Evolutionary conservation across 2,888 invertebrate genomes (phyloP), one percentile per base, ranked within the genome.

Genomic region (Acanthosepion lycidas): DNA sequence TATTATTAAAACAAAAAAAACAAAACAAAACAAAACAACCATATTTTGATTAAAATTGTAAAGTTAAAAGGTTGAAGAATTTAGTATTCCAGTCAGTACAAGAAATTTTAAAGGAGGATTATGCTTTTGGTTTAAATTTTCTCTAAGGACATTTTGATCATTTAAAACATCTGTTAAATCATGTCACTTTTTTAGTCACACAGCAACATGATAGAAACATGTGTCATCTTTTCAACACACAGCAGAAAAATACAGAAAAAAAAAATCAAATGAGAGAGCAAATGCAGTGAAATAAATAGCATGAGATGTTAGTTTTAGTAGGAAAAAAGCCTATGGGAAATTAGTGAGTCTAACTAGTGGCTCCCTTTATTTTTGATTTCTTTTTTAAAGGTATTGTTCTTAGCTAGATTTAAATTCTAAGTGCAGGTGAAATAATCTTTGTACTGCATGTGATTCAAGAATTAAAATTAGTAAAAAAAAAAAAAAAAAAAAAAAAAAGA

Each of bases 131-230:
- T 78, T 33, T 78, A 15, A 78, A 78, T 78, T 78, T 78, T 78
- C n/a, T 78, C n/a, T n/a, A 5, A 5, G n/a, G 9, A n/a, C n/a
- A n/a, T n/a, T 33, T n/a, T n/a, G 78, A 78, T 78, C 78, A 78
- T 78, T 78, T 78, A 15, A 78, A 78, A 78, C 78, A 78, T 78
- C 78, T 78, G 78, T 78, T 78, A 78, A 78, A n/a, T n/a, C 78
- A 33, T 78, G 78, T n/a, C n/a, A n/a, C 33, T 78, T 78, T 78
- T 78, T 78, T 78, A 78, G 78, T 78, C 78, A 15, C n/a, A 78
- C n/a, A 33, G 78, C 18, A 33, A 78, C 78, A n/a, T n/a, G 78
- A 78, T 78, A 78, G 15, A n/a, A 78, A 78, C 78, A 78, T 78
- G n/a, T 9, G 23, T 23, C 23, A 33, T 78, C 15, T 78, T 78